Evolutionary conservation across 1,140 invertebrate genomes (phyloP), one percentile per base, ranked within the genome.

Genomic region (Bombus haemorrhoidalis): DNA sequence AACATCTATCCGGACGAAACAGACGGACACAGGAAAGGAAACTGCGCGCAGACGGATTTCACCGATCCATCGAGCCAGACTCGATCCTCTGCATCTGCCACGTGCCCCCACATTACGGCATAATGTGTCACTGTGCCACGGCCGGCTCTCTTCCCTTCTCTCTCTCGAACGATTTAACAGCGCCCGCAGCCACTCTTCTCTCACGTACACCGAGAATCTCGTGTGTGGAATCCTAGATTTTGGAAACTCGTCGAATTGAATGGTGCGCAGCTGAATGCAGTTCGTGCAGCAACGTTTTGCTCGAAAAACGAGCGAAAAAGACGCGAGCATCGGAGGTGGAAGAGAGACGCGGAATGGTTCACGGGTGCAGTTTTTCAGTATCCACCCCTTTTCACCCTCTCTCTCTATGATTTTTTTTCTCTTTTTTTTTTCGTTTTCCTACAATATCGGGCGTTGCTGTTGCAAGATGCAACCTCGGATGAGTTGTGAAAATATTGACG

Each of bases 121-220:
- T 94, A 95, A 95, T 94, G 92, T 94, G 93, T 94, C 93, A 95
- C 94, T 94, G 93, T 95, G 94, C 93, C 93, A 94, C 91, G 89
- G 83, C 34, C 80, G 34, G 72, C 53, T 10, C 79, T 81, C 68
- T 28, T 57, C 43, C 64, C 47, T 39, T 79, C 81, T 72, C 83
- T 69, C 86, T 90, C 88, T 91, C 73, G 57, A 84, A 83, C 89
- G 84, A 88, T 91, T 89, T 86, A 80, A 76, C 78, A 76, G 81
- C 59, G 89, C 86, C 75, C 37, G 78, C 90, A 91, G 84, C 85
- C 74, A 80, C 90, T 83, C 78, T 87, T 77, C 79, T 37, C 76
- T 18, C 53, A 77, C 89, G 80, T 74, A 83, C 84, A 75, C 86
- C 82, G 25, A 59, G 57, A 28, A 59, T 25, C 9, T 59, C 90